Percentiles rank a stretch among this genome's conserved stretches.
Evolutionary conservation across 2,797 vertebrate genomes (phyloP).

Genomic region (Morelia viridis): DNA sequence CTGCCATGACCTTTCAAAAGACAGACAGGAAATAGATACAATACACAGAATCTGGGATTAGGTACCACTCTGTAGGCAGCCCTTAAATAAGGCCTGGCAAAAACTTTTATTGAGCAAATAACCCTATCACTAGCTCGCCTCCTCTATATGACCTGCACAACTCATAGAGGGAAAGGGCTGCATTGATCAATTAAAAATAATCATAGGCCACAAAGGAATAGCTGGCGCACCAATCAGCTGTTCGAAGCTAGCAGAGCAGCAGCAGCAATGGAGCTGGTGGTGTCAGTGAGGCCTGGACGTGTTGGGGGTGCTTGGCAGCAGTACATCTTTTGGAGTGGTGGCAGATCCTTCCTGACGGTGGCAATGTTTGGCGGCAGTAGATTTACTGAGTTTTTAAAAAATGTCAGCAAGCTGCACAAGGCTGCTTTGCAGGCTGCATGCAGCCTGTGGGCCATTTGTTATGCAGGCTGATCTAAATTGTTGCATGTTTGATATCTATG

Average conservation of each 20-base stretch:
- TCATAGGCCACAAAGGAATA: neutral
- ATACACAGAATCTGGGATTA: neutral
- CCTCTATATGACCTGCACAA: neutral
- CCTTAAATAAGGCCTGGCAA: neutral
- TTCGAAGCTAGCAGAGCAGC: neutral
- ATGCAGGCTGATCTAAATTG: neutral
- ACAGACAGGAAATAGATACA: neutral
- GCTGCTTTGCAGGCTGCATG: neutral
- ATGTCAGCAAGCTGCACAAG: neutral
- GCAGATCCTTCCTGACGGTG: neutral
- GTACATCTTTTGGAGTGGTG: neutral
- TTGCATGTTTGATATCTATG: neutral
- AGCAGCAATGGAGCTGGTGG: neutral
- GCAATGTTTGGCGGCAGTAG: neutral
- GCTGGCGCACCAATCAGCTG: neutral
- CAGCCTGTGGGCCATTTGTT: too few species aligned
- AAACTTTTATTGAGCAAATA: neutral
- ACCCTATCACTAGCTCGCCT: neutral
- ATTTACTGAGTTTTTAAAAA: neutral
- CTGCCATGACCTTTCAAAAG: neutral
- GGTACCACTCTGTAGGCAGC: too few species aligned
- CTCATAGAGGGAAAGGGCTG: neutral
- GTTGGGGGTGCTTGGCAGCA: neutral
- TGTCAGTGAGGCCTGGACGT: neutral
- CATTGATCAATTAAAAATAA: neutral